Evolutionary conservation across 64 coral and sea anemone genomes (phyloP), one percentile per base, ranked within the genome.

Genomic region (Trachythela sp.): DNA sequence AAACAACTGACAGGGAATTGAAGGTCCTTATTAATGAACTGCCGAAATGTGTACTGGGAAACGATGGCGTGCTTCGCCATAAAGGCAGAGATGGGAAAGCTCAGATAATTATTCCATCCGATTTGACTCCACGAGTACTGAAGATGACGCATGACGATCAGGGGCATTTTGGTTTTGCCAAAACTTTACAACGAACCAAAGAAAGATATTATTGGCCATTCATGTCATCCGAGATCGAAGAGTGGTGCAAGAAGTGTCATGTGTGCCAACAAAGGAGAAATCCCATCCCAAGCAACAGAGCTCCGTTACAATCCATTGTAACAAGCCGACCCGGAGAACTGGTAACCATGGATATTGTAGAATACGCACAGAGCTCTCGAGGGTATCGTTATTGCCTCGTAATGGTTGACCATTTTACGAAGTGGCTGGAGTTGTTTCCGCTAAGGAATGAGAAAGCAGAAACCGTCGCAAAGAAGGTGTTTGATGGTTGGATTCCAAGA

Each of bases 381-480:
- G 89, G 89, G 68, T 86, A 39, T n/a, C 83, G 85, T 50, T 91
- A 91, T 22, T 64, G 83, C 36, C 50, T 86, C 20, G 83, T 91
- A 13, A 38, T 88, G 89, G 67, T 90, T 68, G 77, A 90, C 18
- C 89, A 90, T 90, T 85, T 90, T 52, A 92, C 85, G 32, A 92
- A 92, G 54, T 92, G 85, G 90, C 45, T 91, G 38, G 68, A 87
- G 90, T 87, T 92, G 70, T 92, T 92, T 87, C 90, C 84, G 48
- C 76, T 92, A 34, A 45, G 85, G 80, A 88, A 88, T 59, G 67
- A 92, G 67, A 92, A 91, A 54, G 70, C 90, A 18, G 85, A 92
- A 59, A 92, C 85, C 29, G 26, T 92, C 8, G 90, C 90, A 54
- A 91, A 91, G 84, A 91, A 87, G 38, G 49, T 91, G 71, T 18